Conservation (phyloP, 2,797 vertebrate species). For the Gymnoscopelus microlampas region DNA sequence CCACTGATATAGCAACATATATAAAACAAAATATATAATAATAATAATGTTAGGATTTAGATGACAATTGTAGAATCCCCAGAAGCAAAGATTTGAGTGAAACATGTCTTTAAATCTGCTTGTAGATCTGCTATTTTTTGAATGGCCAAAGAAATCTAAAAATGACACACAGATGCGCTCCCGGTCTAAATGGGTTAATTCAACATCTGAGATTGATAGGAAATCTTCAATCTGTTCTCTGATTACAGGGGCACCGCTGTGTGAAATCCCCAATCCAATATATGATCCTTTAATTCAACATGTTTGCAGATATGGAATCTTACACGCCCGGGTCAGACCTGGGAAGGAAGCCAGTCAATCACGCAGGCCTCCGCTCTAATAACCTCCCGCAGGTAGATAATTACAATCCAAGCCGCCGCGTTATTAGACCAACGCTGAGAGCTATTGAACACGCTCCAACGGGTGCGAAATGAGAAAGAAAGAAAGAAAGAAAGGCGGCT, state of each 20-base stretch:
- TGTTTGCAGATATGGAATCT: slow-evolving; percentile 57
- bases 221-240: slow-evolving; percentile 55
- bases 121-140: too few species aligned
- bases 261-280: slow-evolving; percentile 70
- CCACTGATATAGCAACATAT: too few species aligned
- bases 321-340: slow-evolving; percentile 33
- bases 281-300: slow-evolving; percentile 67
- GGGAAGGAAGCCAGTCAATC: slow-evolving; percentile 23
- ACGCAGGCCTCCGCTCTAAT: slow-evolving; percentile 43
- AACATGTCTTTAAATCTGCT: too few species aligned
- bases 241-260: slow-evolving; percentile 58
- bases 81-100: too few species aligned
- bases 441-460: slow-evolving; percentile 21
- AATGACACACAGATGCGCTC: too few species aligned
- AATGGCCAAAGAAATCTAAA: too few species aligned
- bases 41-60: too few species aligned
- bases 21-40: too few species aligned
- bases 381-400: slow-evolving; percentile 56
- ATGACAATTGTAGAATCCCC: too few species aligned
- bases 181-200: slow-evolving; percentile 25
- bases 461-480: not conserved
- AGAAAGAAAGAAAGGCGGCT: slow-evolving; percentile 13
- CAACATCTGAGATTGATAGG: slow-evolving; percentile 51
- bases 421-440: slow-evolving; percentile 24
- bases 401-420: slow-evolving; percentile 55